phyloP scores from a whole-genome alignment of 1,140 invertebrate species.

The Brachionus koreanus region DNA sequence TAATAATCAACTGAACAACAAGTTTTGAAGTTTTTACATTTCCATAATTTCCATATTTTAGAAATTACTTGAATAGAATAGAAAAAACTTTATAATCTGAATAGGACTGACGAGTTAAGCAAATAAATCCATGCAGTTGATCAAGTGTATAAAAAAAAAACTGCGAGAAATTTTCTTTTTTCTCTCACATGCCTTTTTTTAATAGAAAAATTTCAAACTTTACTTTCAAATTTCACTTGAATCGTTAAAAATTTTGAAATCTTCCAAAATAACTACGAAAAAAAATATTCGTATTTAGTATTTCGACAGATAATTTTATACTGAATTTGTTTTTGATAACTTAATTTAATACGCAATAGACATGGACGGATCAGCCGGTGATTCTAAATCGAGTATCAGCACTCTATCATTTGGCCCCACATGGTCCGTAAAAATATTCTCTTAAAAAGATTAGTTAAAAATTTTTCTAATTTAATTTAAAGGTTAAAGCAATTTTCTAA shows the following conservation, averaged over 20 bases:
- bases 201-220: neutral
- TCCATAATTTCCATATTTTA: neutral
- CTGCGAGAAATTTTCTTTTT: neutral
- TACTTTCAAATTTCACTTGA: neutral
- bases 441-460: neutral
- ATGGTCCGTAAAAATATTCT: neutral
- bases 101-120: neutral
- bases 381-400: neutral
- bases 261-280: slow-evolving; percentile 5
- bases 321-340: neutral
- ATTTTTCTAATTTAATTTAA: neutral
- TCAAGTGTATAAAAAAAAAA: neutral
- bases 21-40: neutral
- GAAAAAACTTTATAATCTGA: neutral
- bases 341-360: slow-evolving; percentile 10
- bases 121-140: neutral
- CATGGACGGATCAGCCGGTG: neutral
- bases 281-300: slow-evolving; percentile 10
- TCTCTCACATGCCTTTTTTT: neutral
- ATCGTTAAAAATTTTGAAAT: neutral
- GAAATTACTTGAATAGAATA: neutral
- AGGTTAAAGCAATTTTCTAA: neutral
- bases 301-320: slow-evolving; percentile 9
- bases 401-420: neutral
- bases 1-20: neutral